Base-by-base conservation (phyloP, 2,113 vertebrate genomes). In the Colossoma macropomum region DNA sequence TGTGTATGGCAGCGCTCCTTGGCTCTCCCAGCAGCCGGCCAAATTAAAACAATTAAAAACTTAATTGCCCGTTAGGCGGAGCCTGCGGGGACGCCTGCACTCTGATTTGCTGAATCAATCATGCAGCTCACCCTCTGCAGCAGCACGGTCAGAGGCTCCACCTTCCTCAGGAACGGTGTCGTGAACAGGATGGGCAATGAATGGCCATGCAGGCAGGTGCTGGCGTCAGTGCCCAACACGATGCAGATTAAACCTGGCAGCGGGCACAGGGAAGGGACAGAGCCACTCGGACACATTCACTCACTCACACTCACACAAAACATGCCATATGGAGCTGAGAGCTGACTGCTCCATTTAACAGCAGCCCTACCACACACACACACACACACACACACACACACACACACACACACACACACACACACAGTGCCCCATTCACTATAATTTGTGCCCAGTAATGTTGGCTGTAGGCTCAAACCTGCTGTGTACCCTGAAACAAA, bases 41-140 rank as follows among this genome's bases (percentile, higher is more conserved):
- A 84, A 87, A 88, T 88, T 81, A 89, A 88, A 88, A 89, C 89
- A 86, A 88, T 88, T 90, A 89, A 83, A 87, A 54, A 78, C 30
- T 75, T 88, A 89, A 89, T 87, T 83, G 85, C 76, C 86, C 75
- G 54, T 87, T 87, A 88, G 85, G 82, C 74, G 77, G 74, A 81
- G 84, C 73, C 85, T 79, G 86, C 81, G 32, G 74, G 80, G 83
- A 84, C 59, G 74, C 79, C 69, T 75, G 59, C 54, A 68, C 84
- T 81, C 84, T 80, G 82, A 75, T 88, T 87, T 79, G 87, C 84
- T 77, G 79, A 87, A 66, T 79, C 82, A 76, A 74, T 79, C 83
- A 82, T 82, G 86, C 80, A 25, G 65, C 28, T 62, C 63, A 50
- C 80, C 74, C 81, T 81, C 73, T 63, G 41, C 48, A 63, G 74